phyloP scores from a whole-genome alignment of 2,888 invertebrate genomes.

The Xestia sexstrigata region DNA sequence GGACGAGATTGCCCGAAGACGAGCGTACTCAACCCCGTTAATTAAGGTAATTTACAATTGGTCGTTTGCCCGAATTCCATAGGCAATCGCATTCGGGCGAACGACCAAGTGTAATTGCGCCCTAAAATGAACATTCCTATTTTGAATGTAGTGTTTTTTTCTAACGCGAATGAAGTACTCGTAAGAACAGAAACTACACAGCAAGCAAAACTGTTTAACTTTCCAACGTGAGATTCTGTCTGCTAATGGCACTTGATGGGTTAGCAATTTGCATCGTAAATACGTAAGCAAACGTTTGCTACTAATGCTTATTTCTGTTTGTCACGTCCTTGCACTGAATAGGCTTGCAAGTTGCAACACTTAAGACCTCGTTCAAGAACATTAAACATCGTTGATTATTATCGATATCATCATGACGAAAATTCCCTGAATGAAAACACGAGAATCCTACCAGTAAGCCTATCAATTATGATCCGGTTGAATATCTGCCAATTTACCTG shows the following conservation, averaged over 20 bases:
- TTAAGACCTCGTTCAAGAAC: conserved; percentile 25
- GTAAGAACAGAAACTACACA: conserved; percentile 14
- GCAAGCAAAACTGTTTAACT: conserved; percentile 31
- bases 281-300: conserved; percentile 18
- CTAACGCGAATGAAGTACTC: neutral
- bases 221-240: conserved; percentile 36
- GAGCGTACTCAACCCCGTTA: neutral
- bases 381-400: neutral
- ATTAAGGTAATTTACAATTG: neutral
- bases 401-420: neutral
- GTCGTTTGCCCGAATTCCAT: neutral
- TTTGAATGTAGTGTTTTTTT: too few species aligned
- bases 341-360: conserved; percentile 11
- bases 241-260: conserved; percentile 40
- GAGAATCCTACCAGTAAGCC: neutral
- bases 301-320: conserved; percentile 20
- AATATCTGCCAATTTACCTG: conserved; percentile 8
- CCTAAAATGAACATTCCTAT: conserved; percentile 14
- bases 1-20: neutral
- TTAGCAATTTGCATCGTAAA: conserved; percentile 18
- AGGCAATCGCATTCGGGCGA: neutral
- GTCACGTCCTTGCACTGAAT: conserved; percentile 28
- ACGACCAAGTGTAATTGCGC: neutral
- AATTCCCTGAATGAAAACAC: neutral
- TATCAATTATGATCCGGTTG: neutral